Evolutionary conservation across 2,888 invertebrate genomes (phyloP), one percentile per base, ranked within the genome.

Genomic region (Dryobotodes eremita): DNA sequence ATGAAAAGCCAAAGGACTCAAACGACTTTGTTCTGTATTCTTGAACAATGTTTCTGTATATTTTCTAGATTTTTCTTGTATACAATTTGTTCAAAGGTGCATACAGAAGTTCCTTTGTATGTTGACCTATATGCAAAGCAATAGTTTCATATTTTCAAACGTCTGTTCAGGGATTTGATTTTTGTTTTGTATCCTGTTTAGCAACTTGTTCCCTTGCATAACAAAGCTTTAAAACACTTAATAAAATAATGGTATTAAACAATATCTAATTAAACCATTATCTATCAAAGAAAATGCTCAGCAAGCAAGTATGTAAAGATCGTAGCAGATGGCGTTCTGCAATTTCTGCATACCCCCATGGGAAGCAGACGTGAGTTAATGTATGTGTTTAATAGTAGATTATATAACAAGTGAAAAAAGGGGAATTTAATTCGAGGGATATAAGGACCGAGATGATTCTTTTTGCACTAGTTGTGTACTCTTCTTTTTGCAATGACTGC

Each of bases 11-110:
- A 77, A 17, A 64, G 15, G 10, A 65, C 20, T 31, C 48, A 20
- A 76, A 26, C 5, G 53, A 66, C n/a, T 80, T 64, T 61, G 46
- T 48, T 65, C 64, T 15, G 77, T 46, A 59, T 76, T 69, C 10
- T 36, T 59, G 17, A 46, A 76, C 46, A 4, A 5, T 48, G 20
- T 83, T 53, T 70, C 6, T 70, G 7, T 57, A 13, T 48, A 61
- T 53, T 46, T 46, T 70, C 6, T 55, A 17, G 53, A 48, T 36
- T 57, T 64, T 50, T n/a, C 65, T 59, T 46, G 50, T 15, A 8
- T n/a, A 10, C n/a, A 75, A 75, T 59, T 59, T 59, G 48, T 20
- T 59, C 13, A n/a, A 0, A 17, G 4, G 2, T 59, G 13, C 13
- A 42, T 17, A 8, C 6, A 36, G 50, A n/a, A 46, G 26, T 26